Conservation (phyloP, 1,140 invertebrate genomes). For the Bombus huntii region DNA sequence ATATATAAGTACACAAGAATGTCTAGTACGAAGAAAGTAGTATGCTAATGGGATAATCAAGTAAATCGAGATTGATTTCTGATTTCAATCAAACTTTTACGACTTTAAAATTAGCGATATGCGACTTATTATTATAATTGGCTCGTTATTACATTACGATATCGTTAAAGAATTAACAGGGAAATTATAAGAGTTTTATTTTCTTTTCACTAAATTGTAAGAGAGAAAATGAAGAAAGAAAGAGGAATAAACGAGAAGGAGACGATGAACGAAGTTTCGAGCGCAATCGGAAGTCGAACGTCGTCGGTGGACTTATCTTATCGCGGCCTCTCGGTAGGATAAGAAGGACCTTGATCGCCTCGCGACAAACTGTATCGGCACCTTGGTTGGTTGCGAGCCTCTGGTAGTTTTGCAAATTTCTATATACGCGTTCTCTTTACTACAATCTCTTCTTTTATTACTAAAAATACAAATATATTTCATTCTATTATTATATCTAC, state of each 20-base stretch:
- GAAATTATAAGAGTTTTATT: not conserved
- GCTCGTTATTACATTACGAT: not conserved
- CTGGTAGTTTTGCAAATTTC: conserved; percentile 12
- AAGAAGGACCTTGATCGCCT: conserved; percentile 79
- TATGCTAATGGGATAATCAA: no score
- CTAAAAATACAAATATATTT: not conserved
- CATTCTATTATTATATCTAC: no score
- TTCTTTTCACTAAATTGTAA: not conserved
- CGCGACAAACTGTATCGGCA: conserved; percentile 61
- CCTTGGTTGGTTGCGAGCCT: conserved; percentile 41
- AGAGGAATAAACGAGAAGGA: not conserved
- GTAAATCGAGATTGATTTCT: no score
- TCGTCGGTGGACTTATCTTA: conserved; percentile 77
- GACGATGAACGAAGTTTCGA: conserved; percentile 12
- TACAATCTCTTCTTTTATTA: not conserved
- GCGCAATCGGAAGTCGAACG: conserved; percentile 72
- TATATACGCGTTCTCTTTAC: not conserved
- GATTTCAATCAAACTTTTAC: not conserved
- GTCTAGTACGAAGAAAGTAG: no score
- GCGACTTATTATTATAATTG: no score
- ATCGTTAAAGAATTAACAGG: not conserved
- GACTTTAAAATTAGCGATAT: no score
- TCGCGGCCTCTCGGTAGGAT: conserved; percentile 76
- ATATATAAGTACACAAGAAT: no score
- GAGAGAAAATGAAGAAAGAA: not conserved